phyloP scores from a whole-genome alignment of 2,888 invertebrate species.

The Iselma pallidipennis region DNA sequence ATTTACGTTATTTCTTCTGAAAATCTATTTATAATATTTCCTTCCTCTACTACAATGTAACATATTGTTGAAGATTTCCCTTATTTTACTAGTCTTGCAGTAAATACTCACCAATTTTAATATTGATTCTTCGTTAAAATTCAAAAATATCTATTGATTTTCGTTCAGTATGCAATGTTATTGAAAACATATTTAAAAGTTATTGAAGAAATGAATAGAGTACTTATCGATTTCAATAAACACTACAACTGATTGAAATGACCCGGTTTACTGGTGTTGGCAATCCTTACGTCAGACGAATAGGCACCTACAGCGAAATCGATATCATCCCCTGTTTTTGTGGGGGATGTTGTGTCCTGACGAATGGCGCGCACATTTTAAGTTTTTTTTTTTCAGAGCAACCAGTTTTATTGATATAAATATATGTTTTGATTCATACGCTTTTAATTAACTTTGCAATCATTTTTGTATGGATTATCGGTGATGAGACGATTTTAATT shows the following conservation, averaged over 20 bases:
- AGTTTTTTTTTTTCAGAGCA: too few species aligned
- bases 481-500: too few species aligned
- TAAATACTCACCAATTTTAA: too few species aligned
- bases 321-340: conserved; percentile 25
- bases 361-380: not conserved
- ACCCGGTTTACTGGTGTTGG: conserved; percentile 29
- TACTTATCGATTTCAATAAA: conserved; percentile 32
- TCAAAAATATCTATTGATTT: not conserved
- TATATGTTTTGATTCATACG: too few species aligned
- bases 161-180: not conserved
- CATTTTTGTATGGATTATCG: too few species aligned
- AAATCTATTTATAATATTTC: too few species aligned
- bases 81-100: too few species aligned
- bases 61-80: not conserved
- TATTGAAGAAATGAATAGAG: not conserved
- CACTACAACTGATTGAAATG: conserved; percentile 21
- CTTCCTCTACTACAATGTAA: too few species aligned
- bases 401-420: too few species aligned
- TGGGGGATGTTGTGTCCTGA: not conserved
- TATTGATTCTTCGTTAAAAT: too few species aligned
- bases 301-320: conserved; percentile 41
- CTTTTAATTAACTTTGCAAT: too few species aligned
- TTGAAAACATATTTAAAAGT: not conserved
- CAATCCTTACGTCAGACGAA: conserved; percentile 29
- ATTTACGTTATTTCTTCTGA: not conserved